These are phyloP conservation scores for Rhinopithecus roxellana DNA, from an alignment of 2,113 vertebrate genomes.

Conservation along the genomic window DNA sequence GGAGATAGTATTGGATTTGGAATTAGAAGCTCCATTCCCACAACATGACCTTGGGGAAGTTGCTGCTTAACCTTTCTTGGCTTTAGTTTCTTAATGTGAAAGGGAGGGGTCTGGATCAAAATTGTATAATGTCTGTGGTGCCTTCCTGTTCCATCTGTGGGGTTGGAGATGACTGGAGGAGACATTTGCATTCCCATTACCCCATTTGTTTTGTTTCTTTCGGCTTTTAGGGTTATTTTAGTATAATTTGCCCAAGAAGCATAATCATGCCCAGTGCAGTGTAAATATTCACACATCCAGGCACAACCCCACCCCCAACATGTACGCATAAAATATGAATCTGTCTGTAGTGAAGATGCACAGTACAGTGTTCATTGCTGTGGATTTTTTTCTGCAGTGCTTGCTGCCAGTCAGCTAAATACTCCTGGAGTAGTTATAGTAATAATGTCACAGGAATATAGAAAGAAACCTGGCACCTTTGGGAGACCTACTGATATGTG, in stretches of 20 bases:
- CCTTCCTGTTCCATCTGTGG: neutral
- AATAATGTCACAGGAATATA: neutral
- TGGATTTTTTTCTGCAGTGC: slow-evolving; percentile 15
- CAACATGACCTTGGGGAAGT: neutral
- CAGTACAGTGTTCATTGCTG: neutral
- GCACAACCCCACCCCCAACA: neutral
- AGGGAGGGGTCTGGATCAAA: neutral
- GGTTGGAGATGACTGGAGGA: neutral
- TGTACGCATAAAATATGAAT: neutral
- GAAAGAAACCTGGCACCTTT: slow-evolving; percentile 12
- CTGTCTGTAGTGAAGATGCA: slow-evolving; percentile 26
- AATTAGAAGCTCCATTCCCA: neutral
- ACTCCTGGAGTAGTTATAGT: slow-evolving; percentile 36
- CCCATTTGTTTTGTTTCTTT: neutral
- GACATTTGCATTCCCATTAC: neutral
- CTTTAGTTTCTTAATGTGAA: neutral
- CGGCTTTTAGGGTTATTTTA: neutral
- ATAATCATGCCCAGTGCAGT: neutral
- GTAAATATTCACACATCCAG: neutral
- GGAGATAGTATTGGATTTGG: neutral
- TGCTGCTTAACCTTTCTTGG: neutral
- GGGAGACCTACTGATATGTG: neutral
- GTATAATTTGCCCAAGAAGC: slow-evolving; percentile 17
- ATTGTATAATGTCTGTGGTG: neutral
- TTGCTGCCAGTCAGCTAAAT: neutral